Base-by-base conservation (phyloP, 1,140 invertebrate genomes). In the Gryon sp. region DNA sequence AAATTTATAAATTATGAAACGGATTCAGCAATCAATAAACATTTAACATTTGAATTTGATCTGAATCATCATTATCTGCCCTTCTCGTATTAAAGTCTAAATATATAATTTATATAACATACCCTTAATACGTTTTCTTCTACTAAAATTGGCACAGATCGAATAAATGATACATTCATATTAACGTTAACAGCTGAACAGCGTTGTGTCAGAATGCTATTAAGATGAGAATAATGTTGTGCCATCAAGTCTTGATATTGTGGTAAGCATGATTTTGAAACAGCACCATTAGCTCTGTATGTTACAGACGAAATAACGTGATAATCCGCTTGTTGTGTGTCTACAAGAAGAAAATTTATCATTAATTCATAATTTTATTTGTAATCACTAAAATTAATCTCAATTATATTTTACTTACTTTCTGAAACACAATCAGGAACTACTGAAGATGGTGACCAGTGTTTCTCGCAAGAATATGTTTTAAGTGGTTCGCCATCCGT, bases 121-220 rank as follows among this genome's bases (percentile, higher is more conserved):
- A 90, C 89, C 83, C 95, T 93, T 0, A 97, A 92, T 28, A 96
- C 92, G 85, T 97, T 97, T 83, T 97, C 95, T 84, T 96, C 95
- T 0, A 95, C 78, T 11, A 96, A 86, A 50, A 88, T 89, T 30
- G 95, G 94, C 79, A 93, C 91, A 1, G 95, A 93, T 79, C 94
- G 93, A 0, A 96, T 90, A 80, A 98, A 97, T 0, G 95, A 94
- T 1, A 98, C 96, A 82, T 97, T 97, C 91, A 98, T 98, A 79
- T 97, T 95, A 0, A 98, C 96, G 83, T 97, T 97, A 1, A 98
- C 95, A 16, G 95, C 96, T 0, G 96, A 98, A 88, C 97, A 99
- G 80, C 96, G 92, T 82, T 96, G 93, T 2, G 95, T 97, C 4
- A 99, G 88, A 68, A 97, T 90, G 59, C 90, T 91, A 82, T 98